phyloP scores from a whole-genome alignment of 92 coral and sea anemone species.

The Actinernus sp. region DNA sequence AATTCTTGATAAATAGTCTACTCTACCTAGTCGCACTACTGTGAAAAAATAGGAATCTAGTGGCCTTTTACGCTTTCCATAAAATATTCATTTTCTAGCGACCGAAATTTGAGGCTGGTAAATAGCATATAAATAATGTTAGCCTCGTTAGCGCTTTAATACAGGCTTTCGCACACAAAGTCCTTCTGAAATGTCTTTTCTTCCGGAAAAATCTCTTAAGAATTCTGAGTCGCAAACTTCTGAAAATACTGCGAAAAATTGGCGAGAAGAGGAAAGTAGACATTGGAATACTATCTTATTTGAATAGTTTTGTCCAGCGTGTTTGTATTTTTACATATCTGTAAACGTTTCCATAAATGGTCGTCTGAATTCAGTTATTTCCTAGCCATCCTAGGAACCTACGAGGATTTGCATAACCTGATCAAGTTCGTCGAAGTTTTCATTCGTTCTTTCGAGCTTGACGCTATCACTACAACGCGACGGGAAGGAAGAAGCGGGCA shows the following conservation, averaged over 20 bases:
- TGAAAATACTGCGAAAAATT: neutral
- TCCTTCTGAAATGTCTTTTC: neutral
- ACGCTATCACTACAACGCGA: constrained; percentile 85
- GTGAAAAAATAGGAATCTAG: constrained; percentile 25
- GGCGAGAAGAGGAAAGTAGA: neutral
- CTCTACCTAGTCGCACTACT: neutral
- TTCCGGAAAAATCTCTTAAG: neutral
- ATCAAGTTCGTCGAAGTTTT: constrained; percentile 90
- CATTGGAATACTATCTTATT: no score
- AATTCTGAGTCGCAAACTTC: neutral
- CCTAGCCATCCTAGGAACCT: constrained; percentile 68
- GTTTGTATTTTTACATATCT: no score
- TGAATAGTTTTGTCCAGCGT: no score
- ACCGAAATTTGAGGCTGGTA: constrained; percentile 8
- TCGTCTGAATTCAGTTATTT: no score
- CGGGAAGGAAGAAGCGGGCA: constrained; percentile 49
- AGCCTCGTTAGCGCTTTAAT: neutral
- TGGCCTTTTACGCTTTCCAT: constrained; percentile 23
- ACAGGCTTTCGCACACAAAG: neutral
- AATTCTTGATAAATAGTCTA: neutral
- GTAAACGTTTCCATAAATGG: no score
- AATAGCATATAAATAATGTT: constrained; percentile 31
- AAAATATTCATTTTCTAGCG: constrained; percentile 27
- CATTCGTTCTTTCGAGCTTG: constrained; percentile 75
- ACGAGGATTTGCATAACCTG: constrained; percentile 99